These are phyloP conservation scores for Caenorhabditis sp. DNA, from an alignment of 2,888 invertebrate species.

Conservation along the genomic window DNA sequence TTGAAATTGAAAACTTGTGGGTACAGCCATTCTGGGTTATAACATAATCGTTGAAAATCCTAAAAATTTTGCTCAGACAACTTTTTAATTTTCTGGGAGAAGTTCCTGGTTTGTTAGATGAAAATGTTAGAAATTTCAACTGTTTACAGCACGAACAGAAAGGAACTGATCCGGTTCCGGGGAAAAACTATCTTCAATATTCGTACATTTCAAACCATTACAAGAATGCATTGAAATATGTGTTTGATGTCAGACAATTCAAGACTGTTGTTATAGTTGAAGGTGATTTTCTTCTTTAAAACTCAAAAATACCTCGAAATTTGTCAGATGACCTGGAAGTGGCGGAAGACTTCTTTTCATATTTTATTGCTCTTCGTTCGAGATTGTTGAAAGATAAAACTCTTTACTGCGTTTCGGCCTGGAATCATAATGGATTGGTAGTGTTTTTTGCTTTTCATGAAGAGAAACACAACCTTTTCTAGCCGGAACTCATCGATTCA, in stretches of 20 bases:
- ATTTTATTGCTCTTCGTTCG: slow-evolving; percentile 90
- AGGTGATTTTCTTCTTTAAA: slow-evolving; percentile 76
- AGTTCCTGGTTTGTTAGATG: too few species aligned
- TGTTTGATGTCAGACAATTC: slow-evolving; percentile 81
- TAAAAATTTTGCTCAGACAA: too few species aligned
- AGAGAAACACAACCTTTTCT: too few species aligned
- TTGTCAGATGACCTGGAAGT: slow-evolving; percentile 95
- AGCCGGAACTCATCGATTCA: slow-evolving; percentile 13
- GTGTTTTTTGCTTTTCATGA: neutral
- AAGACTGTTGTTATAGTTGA: slow-evolving; percentile 92
- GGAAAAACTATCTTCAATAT: slow-evolving; percentile 34
- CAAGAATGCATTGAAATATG: slow-evolving; percentile 91
- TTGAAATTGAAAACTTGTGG: too few species aligned
- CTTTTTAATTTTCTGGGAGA: too few species aligned
- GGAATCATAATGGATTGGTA: slow-evolving; percentile 97
- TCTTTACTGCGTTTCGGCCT: slow-evolving; percentile 96
- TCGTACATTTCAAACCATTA: slow-evolving; percentile 79
- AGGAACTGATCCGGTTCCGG: neutral
- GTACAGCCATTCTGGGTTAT: too few species aligned
- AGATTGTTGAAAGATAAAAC: slow-evolving; percentile 83
- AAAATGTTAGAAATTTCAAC: too few species aligned
- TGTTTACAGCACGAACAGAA: neutral
- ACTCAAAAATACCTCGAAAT: too few species aligned
- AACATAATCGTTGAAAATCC: too few species aligned
- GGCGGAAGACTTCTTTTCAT: slow-evolving; percentile 95